Percentiles rank a stretch among this genome's conserved stretches.
phyloP scores from a whole-genome alignment of 2,888 invertebrate species.

The Cephus nigrinus region DNA sequence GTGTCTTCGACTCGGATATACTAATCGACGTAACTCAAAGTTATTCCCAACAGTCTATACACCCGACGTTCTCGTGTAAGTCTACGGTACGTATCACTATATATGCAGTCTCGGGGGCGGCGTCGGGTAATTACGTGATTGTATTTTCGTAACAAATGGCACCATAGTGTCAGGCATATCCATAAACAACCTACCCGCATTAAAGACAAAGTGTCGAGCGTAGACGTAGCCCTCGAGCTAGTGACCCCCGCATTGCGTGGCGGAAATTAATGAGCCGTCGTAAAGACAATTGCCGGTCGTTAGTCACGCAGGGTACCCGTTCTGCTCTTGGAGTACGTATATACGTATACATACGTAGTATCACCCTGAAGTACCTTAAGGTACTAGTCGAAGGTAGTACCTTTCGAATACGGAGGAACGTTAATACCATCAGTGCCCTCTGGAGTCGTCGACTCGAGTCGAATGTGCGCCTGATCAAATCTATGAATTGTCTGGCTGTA shows the following conservation, averaged over 20 bases:
- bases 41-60: too few relatives aligned
- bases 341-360: conserved; percentile 5
- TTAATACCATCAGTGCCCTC: conserved; percentile 17
- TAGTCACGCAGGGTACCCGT: conserved; percentile 40
- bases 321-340: neutral
- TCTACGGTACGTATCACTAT: too few relatives aligned
- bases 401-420: neutral
- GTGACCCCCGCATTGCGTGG: conserved; percentile 41
- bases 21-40: too few relatives aligned
- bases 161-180: conserved; percentile 21
- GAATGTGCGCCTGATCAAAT: conserved; percentile 36
- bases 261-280: conserved; percentile 48
- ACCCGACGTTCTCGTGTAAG: too few relatives aligned
- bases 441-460: conserved; percentile 22
- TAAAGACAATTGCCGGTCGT: conserved; percentile 50
- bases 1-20: too few relatives aligned
- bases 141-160: conserved; percentile 33
- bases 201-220: conserved; percentile 39
- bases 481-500: conserved; percentile 36
- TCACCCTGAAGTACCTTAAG: conserved; percentile 7
- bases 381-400: conserved; percentile 13
- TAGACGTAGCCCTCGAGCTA: conserved; percentile 28
- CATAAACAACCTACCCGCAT: conserved; percentile 26
- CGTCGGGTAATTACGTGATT: conserved; percentile 29
- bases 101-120: neutral